phyloP scores from a whole-genome alignment of 2,113 vertebrate species.

The Cranoglanis bouderius region DNA sequence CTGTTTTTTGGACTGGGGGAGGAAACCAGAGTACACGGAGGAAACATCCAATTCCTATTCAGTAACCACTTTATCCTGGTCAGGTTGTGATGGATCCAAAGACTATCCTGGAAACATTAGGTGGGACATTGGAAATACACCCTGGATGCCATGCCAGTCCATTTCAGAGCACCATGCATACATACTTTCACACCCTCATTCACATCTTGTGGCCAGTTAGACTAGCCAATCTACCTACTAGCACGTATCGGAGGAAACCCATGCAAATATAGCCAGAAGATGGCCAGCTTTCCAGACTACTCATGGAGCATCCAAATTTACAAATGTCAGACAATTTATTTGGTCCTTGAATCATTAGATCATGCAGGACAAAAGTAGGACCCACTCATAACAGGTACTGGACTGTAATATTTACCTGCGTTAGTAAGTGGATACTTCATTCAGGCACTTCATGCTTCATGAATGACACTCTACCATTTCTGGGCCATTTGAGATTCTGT shows the following conservation, averaged over 20 bases:
- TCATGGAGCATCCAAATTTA: not conserved
- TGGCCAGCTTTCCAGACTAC: not conserved
- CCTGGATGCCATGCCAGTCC: not conserved
- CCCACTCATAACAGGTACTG: not conserved
- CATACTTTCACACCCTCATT: not conserved
- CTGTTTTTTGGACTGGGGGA: too few relatives aligned
- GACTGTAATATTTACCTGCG: not conserved
- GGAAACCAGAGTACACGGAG: too few relatives aligned
- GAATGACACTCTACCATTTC: not conserved
- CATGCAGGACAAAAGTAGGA: not conserved
- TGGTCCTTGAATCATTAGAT: not conserved
- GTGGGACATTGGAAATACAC: not conserved
- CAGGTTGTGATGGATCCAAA: not conserved
- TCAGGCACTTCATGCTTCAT: not conserved
- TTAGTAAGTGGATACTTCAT: not conserved
- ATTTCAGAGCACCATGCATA: too few relatives aligned
- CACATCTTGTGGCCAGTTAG: not conserved
- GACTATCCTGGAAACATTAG: not conserved
- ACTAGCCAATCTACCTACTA: not conserved
- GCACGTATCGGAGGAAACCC: not conserved
- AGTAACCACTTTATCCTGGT: not conserved
- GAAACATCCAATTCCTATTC: not conserved
- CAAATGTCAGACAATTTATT: not conserved
- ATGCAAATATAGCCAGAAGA: not conserved
- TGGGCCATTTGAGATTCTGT: not conserved